Percentiles rank a stretch among this genome's conserved stretches.
Evolutionary conservation across 2,113 vertebrate genomes (phyloP).

Genomic region (Muscicapa adusta): DNA sequence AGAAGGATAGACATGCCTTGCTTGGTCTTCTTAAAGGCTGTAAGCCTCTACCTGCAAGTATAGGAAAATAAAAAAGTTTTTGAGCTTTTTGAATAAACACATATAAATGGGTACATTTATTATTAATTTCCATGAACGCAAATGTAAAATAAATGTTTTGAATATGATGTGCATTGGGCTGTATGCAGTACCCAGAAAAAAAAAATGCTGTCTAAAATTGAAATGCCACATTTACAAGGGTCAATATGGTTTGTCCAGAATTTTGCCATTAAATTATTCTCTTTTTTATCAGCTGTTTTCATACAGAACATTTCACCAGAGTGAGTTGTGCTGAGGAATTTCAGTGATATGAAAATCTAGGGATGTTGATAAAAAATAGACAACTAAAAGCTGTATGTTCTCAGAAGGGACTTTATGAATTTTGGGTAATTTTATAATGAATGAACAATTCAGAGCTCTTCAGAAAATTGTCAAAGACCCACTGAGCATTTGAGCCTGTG

Average conservation of each 20-base stretch:
- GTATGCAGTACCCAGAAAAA: background rate
- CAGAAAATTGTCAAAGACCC: background rate
- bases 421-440: background rate
- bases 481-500: background rate
- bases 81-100: background rate
- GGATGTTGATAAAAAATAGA: background rate
- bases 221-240: background rate
- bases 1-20: background rate
- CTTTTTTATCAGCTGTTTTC: background rate
- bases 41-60: background rate
- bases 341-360: background rate
- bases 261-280: background rate
- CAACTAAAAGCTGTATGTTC: background rate
- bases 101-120: background rate
- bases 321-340: background rate
- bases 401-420: background rate
- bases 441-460: background rate
- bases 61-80: background rate
- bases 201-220: background rate
- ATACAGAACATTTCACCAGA: background rate
- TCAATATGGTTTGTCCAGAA: background rate
- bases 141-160: background rate
- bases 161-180: background rate
- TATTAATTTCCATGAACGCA: background rate
- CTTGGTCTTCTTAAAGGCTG: background rate